A percentile compares a stretch with the other conserved stretches of the same genome.
Conservation (phyloP, 2,113 vertebrate genomes). For the Gnathonemus longibarbis region DNA sequence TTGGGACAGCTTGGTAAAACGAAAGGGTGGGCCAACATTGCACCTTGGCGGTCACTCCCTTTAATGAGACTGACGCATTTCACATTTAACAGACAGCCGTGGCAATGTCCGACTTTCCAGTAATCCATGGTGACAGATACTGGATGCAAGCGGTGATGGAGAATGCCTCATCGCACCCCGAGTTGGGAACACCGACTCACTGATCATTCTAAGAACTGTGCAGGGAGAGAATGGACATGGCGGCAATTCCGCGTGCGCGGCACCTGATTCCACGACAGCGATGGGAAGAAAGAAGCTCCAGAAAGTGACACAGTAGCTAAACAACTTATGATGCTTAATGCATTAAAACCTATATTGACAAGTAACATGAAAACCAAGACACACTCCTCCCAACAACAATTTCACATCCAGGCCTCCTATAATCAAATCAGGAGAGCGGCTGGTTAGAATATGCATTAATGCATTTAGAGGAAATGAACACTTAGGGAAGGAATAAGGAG, state of each 20-base stretch:
- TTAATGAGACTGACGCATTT: not conserved
- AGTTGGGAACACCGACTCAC: not conserved
- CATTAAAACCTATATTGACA: not conserved
- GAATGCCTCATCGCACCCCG: not conserved
- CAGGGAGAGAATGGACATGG: not conserved
- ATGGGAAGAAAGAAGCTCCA: not conserved
- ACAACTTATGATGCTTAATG: not conserved
- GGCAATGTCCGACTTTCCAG: not conserved
- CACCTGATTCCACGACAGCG: not conserved
- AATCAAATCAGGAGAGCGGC: not conserved
- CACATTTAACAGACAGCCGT: not conserved
- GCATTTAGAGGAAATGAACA: not conserved
- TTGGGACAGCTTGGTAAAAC: not conserved
- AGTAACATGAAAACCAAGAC: not conserved
- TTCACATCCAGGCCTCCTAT: not conserved
- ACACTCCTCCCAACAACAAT: not conserved
- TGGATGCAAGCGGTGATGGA: not conserved
- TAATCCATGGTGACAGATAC: not conserved
- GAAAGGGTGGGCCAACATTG: not conserved
- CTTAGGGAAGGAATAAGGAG: not conserved
- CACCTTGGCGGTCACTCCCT: not conserved
- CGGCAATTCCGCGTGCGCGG: not conserved
- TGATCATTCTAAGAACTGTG: not conserved
- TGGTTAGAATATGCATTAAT: not conserved
- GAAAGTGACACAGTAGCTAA: not conserved